Evolutionary conservation across 2,797 vertebrate species (phyloP), one percentile per base, ranked within the genome.

Genomic region (Kryptopterus vitreolus): DNA sequence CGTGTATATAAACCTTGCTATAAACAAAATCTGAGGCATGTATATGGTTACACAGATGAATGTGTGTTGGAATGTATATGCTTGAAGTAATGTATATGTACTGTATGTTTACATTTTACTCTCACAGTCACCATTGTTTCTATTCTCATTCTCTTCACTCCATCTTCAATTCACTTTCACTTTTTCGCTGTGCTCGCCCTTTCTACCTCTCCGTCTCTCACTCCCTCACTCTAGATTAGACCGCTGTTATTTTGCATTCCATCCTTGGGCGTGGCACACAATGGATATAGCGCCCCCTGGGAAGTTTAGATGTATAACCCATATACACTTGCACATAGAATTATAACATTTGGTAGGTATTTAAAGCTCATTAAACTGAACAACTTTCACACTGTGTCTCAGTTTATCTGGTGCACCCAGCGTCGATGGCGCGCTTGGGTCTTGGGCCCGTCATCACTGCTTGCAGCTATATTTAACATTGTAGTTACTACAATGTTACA

Each of bases 221-320:
- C 66, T 83, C 62, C 78, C 71, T 80, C 74, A 59, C 66, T 81
- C 58, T 76, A 33, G 81, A 81, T 66, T 82, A 71, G 26, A 69
- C 66, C 50, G 38, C 78, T 46, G 33, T 81, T 75, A 57, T 82
- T 84, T 87, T 58, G 72, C 57, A 85, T 84, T 87, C 78, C 80
- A 82, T 33, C 33, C 55, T 29, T 35, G 48, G 79, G 68, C 83
- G 63, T 20, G 75, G 63, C 82, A 84, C 68, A 85, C 73, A 59
- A 85, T 85, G 85, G 57, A 83, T 69, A 80, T 75, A 61, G 78
- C n/a, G 18, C 73, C 53, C 57, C 78, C 78, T 33, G 12, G 70
- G 48, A 50, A n/a, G n/a, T n/a, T n/a, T n/a, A n/a, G n/a, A 22
- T 31, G 3, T 48, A n/a, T n/a, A n/a, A n/a, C n/a, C n/a, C n/a